phyloP scores from a whole-genome alignment of 1,140 invertebrate species.

The Notospermus geniculatus region DNA sequence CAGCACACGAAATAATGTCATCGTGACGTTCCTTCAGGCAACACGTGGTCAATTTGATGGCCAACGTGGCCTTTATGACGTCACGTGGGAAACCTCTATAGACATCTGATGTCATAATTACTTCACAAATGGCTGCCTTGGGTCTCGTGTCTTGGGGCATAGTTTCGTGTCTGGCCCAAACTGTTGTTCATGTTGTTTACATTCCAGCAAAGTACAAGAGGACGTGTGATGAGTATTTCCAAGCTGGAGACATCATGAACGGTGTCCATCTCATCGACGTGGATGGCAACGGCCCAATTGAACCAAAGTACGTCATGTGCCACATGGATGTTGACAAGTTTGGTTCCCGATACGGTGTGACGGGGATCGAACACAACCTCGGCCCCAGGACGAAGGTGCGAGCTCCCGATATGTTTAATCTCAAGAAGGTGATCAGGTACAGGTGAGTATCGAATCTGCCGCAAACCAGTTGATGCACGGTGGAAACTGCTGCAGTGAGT shows the following conservation, averaged over 20 bases:
- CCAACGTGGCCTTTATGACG: too few relatives aligned
- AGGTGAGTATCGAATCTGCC: constrained; percentile 26
- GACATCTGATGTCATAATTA: too few relatives aligned
- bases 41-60: too few relatives aligned
- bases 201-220: constrained; percentile 75
- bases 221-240: constrained; percentile 87
- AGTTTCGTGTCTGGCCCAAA: too few relatives aligned
- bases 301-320: constrained; percentile 85
- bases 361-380: constrained; percentile 88
- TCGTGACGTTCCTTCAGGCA: too few relatives aligned
- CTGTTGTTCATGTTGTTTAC: too few relatives aligned
- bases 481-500: too few relatives aligned
- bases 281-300: constrained; percentile 86
- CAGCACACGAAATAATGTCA: too few relatives aligned
- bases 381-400: constrained; percentile 53
- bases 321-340: constrained; percentile 72
- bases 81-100: too few relatives aligned
- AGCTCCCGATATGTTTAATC: constrained; percentile 25
- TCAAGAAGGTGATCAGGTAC: constrained; percentile 36
- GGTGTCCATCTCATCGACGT: constrained; percentile 88
- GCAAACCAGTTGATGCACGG: background rate
- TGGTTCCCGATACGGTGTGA: constrained; percentile 70
- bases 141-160: too few relatives aligned
- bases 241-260: constrained; percentile 78
- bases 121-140: too few relatives aligned